phyloP scores from a whole-genome alignment of 2,113 vertebrate species.

The Calypte anna region DNA sequence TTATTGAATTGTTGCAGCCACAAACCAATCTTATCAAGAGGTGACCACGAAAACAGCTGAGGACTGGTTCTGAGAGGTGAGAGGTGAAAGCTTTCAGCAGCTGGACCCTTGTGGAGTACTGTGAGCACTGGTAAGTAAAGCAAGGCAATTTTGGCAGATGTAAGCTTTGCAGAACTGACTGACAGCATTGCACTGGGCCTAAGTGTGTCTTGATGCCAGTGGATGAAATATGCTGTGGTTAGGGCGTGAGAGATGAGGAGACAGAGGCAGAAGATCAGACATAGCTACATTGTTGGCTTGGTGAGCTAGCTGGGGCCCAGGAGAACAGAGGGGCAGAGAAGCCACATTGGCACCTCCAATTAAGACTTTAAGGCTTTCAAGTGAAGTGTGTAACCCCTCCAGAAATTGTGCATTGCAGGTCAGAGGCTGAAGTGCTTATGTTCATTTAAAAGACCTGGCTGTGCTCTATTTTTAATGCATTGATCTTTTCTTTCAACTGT shows the following conservation, averaged over 20 bases:
- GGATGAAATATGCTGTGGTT: neutral
- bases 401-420: neutral
- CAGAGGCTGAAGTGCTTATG: neutral
- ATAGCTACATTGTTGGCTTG: neutral
- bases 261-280: neutral
- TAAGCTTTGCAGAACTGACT: fast-evolving
- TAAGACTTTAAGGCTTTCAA: neutral
- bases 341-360: fast-evolving
- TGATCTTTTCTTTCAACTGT: neutral
- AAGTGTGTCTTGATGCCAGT: neutral
- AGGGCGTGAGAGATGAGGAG: neutral
- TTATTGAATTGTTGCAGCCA: neutral
- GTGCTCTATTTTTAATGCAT: neutral
- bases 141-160: fast-evolving
- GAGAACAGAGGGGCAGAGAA: neutral
- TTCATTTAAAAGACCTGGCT: neutral
- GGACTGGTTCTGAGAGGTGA: neutral
- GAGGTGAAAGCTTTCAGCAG: neutral
- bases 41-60: neutral
- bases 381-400: neutral
- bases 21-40: neutral
- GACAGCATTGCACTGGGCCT: neutral
- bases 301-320: neutral
- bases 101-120: neutral
- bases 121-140: neutral